A percentile compares a stretch with the other conserved stretches of the same genome.
Conservation (phyloP, 2,888 invertebrate species). For the Schizotus pectinicornis region DNA sequence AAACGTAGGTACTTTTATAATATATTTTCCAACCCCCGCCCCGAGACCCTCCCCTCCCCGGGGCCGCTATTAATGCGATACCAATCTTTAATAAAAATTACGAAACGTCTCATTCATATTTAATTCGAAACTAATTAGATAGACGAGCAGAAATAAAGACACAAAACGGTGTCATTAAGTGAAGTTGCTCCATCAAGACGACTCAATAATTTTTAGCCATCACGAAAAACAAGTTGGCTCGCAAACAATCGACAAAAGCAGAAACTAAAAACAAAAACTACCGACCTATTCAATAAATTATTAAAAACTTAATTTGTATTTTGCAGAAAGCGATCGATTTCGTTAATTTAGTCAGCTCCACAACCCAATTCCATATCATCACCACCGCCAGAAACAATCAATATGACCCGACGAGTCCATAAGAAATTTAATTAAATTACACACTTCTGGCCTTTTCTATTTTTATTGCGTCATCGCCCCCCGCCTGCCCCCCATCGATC, state of each 20-base stretch:
- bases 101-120: slow-evolving; percentile 51
- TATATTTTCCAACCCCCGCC: slow-evolving; percentile 38
- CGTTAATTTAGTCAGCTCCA: slow-evolving; percentile 7
- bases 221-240: neutral
- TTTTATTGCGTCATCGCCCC: slow-evolving; percentile 22
- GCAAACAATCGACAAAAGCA: no score
- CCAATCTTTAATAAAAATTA: slow-evolving; percentile 56
- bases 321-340: slow-evolving; percentile 1
- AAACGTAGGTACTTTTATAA: slow-evolving; percentile 31
- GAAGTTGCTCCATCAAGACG: slow-evolving; percentile 3
- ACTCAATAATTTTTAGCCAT: neutral
- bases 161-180: slow-evolving; percentile 6
- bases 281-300: no score
- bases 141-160: slow-evolving; percentile 15
- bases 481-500: slow-evolving; percentile 9
- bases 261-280: no score
- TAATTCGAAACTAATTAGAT: slow-evolving; percentile 43
- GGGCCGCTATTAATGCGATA: slow-evolving; percentile 56
- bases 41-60: slow-evolving; percentile 31
- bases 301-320: no score
- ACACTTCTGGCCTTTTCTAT: slow-evolving; percentile 20
- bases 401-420: slow-evolving; percentile 21
- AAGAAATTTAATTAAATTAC: slow-evolving; percentile 29
- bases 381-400: slow-evolving; percentile 12
- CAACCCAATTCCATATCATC: slow-evolving; percentile 2